These are phyloP conservation scores for Tetramorium alpestre DNA, from an alignment of 1,140 invertebrate genomes.

Conservation along the genomic window DNA sequence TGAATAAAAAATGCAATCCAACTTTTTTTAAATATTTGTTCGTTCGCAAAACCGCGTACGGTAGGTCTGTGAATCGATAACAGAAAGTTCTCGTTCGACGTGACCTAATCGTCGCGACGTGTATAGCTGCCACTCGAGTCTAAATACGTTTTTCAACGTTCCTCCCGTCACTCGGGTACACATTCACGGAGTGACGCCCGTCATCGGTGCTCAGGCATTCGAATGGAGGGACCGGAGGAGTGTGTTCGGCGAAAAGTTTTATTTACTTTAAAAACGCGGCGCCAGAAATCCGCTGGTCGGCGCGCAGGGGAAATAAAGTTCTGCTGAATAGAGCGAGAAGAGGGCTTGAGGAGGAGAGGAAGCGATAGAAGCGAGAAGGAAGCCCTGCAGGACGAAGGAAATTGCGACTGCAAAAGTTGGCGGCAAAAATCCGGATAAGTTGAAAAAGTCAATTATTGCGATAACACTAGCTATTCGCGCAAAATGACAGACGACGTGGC, in stretches of 20 bases:
- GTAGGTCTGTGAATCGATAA: background rate
- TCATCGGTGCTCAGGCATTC: constrained; percentile 64
- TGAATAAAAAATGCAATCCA: background rate
- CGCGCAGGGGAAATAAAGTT: constrained; percentile 70
- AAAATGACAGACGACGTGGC: background rate
- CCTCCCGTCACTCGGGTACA: constrained; percentile 37
- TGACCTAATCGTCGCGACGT: constrained; percentile 51
- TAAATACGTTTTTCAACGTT: constrained; percentile 58
- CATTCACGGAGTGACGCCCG: constrained; percentile 58
- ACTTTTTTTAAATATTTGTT: background rate
- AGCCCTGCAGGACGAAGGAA: background rate
- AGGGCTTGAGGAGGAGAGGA: constrained; percentile 2
- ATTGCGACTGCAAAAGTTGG: constrained; percentile 10
- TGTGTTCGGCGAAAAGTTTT: constrained; percentile 65
- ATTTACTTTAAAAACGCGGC: constrained; percentile 74
- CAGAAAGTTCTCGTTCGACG: constrained; percentile 37
- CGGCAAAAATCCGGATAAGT: constrained; percentile 63
- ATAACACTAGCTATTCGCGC: constrained; percentile 21
- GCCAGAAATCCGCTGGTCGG: constrained; percentile 67
- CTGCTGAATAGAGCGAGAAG: constrained; percentile 41
- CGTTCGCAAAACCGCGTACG: background rate
- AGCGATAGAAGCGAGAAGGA: constrained; percentile 41
- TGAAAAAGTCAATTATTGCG: constrained; percentile 71
- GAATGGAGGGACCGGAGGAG: constrained; percentile 50
- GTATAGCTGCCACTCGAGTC: constrained; percentile 46